Conservation (phyloP, 2,888 invertebrate genomes). For the Eilema sororculum region DNA sequence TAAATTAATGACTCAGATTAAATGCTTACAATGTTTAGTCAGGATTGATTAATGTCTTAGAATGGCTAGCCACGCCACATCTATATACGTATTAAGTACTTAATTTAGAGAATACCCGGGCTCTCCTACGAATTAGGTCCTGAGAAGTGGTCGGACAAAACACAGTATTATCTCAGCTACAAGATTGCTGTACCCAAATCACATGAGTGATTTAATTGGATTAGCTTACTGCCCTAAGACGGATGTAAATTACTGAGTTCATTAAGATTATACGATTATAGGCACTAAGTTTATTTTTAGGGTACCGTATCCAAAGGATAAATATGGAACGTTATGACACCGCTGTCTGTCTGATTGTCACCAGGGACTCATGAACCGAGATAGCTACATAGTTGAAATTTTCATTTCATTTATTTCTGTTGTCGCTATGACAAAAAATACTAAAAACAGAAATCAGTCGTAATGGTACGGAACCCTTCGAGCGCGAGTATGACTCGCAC, state of each 20-base stretch:
- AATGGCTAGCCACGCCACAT: conserved; percentile 12
- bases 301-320: no score
- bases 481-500: no score
- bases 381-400: no score
- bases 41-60: conserved; percentile 23
- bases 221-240: conserved; percentile 44
- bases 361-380: no score
- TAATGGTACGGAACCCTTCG: no score
- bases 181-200: conserved; percentile 42
- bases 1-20: conserved; percentile 15
- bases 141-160: conserved; percentile 33
- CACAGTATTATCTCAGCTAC: conserved; percentile 32
- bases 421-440: no score
- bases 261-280: conserved; percentile 9
- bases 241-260: conserved; percentile 22
- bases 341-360: no score
- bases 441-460: no score
- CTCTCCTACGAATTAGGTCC: conserved; percentile 25
- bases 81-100: conserved; percentile 19
- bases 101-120: conserved; percentile 19
- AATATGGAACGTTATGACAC: no score
- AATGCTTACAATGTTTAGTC: conserved; percentile 23
- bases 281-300: no score
- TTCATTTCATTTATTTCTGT: no score
- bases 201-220: conserved; percentile 38